Conservation (phyloP, 2,113 vertebrate genomes). For the Tyrannus savana region DNA sequence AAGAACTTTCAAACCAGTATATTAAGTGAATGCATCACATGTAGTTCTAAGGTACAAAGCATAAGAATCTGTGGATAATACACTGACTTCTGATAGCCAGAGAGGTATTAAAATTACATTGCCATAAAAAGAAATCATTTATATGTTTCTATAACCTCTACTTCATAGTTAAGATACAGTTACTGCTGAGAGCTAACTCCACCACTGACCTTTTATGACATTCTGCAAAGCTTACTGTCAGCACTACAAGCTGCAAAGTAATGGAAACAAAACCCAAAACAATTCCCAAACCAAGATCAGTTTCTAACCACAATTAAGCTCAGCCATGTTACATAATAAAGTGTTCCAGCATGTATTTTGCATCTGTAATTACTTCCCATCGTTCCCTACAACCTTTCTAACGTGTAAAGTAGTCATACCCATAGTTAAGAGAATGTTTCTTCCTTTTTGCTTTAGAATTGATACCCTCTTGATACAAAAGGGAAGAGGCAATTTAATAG, state of each 20-base stretch:
- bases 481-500: not conserved
- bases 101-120: conserved; percentile 28
- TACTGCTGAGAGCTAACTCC: not conserved
- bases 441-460: not conserved
- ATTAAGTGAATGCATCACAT: not conserved
- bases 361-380: not conserved
- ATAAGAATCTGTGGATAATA: not conserved
- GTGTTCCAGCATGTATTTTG: not conserved
- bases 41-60: not conserved
- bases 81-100: not conserved
- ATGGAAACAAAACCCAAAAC: conserved; percentile 55
- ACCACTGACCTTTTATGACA: conserved; percentile 35
- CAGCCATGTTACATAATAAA: not conserved
- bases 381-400: not conserved
- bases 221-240: conserved; percentile 42
- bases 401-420: not conserved
- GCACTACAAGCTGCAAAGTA: not conserved
- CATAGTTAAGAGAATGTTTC: not conserved
- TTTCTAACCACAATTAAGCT: conserved; percentile 32
- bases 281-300: not conserved
- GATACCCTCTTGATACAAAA: not conserved
- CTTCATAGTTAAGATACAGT: not conserved
- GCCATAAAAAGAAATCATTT: not conserved
- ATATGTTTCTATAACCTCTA: conserved; percentile 34
- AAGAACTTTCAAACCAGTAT: not conserved